Evolutionary conservation across 2,888 invertebrate species (phyloP).

Genomic region (Drosophila phalerata): DNA sequence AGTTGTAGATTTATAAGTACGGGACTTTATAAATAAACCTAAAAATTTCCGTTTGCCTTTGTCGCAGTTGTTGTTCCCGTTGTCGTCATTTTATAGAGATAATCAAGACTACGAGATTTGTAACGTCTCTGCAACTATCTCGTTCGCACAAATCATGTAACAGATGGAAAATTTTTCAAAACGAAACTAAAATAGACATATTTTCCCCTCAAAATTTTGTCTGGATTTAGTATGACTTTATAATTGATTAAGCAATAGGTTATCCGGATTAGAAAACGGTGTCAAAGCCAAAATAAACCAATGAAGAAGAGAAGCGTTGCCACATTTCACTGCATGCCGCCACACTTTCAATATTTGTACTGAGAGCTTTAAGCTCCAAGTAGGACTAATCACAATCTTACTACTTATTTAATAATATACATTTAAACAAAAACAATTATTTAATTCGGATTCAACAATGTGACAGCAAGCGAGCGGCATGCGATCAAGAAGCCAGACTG

Average conservation of each 20-base stretch:
- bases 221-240: neutral
- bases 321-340: neutral
- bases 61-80: slow-evolving; percentile 37
- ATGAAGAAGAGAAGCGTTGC: neutral
- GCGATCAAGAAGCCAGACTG: slow-evolving; percentile 42
- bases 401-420: neutral
- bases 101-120: slow-evolving; percentile 53
- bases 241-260: slow-evolving; percentile 16
- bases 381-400: neutral
- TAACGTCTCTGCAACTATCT: slow-evolving; percentile 43
- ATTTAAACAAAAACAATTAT: slow-evolving; percentile 10
- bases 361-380: slow-evolving; percentile 3
- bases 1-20: slow-evolving; percentile 41
- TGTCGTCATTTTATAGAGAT: slow-evolving; percentile 53
- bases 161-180: slow-evolving; percentile 50
- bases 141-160: slow-evolving; percentile 55
- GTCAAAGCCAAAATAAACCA: slow-evolving; percentile 6
- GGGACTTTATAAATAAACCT: slow-evolving; percentile 61
- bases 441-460: slow-evolving; percentile 30
- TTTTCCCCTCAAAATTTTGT: slow-evolving; percentile 1
- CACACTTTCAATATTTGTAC: neutral
- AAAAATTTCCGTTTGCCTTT: slow-evolving; percentile 75
- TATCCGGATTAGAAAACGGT: slow-evolving; percentile 1
- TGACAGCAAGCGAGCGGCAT: slow-evolving; percentile 10
- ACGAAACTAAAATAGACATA: slow-evolving; percentile 18